phyloP scores from a whole-genome alignment of 2,888 invertebrate genomes.

The Amphipoea lucens region DNA sequence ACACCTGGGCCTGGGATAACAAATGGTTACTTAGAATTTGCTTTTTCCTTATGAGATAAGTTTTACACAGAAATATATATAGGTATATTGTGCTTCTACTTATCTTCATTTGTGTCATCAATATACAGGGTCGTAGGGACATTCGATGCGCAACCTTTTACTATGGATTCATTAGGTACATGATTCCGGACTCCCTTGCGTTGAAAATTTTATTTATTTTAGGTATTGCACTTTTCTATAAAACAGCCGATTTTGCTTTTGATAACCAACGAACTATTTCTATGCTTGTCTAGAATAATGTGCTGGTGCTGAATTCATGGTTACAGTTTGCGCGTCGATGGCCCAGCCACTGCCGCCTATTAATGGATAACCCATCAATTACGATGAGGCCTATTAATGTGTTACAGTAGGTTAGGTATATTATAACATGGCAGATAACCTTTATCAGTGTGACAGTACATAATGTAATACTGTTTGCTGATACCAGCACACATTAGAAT shows the following conservation, averaged over 20 bases:
- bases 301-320: background rate
- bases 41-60: background rate
- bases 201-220: no score
- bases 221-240: background rate
- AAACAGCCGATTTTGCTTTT: background rate
- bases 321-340: background rate
- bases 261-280: background rate
- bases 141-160: no score
- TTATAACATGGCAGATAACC: conserved; percentile 29
- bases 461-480: conserved; percentile 36
- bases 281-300: background rate
- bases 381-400: conserved; percentile 14
- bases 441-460: conserved; percentile 44
- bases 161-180: no score
- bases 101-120: no score
- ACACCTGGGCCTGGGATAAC: conserved; percentile 36
- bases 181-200: no score
- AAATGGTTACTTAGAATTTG: conserved; percentile 8
- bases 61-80: background rate
- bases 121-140: no score
- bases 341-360: background rate
- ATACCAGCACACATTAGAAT: conserved; percentile 35
- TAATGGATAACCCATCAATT: conserved; percentile 8
- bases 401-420: background rate
- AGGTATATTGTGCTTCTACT: background rate